A percentile compares a stretch with the other conserved stretches of the same genome.
Evolutionary conservation across 2,888 invertebrate species (phyloP).

Genomic region (Cheilosia soror): DNA sequence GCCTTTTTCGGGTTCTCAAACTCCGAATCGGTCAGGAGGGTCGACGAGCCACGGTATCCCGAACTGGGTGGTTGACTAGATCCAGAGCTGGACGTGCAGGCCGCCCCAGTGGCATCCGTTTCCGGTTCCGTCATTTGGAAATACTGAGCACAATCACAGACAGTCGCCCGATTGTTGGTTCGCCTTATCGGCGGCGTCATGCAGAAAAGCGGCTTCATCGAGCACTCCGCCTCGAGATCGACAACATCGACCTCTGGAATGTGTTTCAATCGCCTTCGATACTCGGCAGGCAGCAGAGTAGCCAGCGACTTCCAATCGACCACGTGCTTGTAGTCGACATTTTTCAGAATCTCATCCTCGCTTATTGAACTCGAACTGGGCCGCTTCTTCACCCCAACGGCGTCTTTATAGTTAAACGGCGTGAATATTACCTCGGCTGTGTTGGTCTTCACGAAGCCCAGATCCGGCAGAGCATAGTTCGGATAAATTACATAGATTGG

Average conservation of each 20-base stretch:
- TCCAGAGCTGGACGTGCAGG: conserved; percentile 80
- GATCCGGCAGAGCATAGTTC: conserved; percentile 94
- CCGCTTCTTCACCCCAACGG: conserved; percentile 84
- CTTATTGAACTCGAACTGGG: conserved; percentile 84
- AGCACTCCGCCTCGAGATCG: conserved; percentile 83
- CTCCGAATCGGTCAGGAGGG: conserved; percentile 90
- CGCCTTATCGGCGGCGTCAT: conserved; percentile 86
- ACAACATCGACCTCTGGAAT: conserved; percentile 89
- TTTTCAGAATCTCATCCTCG: conserved; percentile 92
- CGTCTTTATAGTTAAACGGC: conserved; percentile 85
- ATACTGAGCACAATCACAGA: conserved; percentile 83
- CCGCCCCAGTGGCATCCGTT: conserved; percentile 57
- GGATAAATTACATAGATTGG: conserved; percentile 96
- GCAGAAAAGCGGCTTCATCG: conserved; percentile 86
- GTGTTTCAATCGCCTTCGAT: conserved; percentile 89
- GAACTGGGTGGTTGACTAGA: conserved; percentile 92
- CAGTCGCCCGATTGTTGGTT: conserved; percentile 85
- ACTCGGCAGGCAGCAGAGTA: conserved; percentile 93
- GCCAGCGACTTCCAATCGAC: conserved; percentile 97
- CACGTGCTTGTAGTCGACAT: conserved; percentile 92
- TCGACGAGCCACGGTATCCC: conserved; percentile 94
- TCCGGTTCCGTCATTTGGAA: conserved; percentile 78
- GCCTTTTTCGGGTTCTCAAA: conserved; percentile 78
- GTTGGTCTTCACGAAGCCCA: conserved; percentile 89
- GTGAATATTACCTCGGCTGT: conserved; percentile 88